phyloP scores from a whole-genome alignment of 2,888 invertebrate species.

The Chloroclystis v-ata region DNA sequence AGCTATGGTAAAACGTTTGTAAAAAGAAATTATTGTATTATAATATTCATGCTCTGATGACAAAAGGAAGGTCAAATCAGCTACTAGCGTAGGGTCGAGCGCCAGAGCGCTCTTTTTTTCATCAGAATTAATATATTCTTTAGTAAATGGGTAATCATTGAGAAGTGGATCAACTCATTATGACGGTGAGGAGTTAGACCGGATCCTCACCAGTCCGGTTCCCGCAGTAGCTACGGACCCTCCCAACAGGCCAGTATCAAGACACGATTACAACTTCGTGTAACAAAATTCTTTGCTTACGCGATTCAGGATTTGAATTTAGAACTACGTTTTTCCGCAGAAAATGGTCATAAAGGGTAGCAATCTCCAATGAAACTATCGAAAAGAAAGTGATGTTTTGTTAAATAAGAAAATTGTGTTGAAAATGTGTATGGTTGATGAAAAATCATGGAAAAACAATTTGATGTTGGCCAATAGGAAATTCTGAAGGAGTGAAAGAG shows the following conservation, averaged over 20 bases:
- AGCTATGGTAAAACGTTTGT: no score
- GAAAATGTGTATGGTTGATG: no score
- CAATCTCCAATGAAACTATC: no score
- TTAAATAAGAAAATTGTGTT: no score
- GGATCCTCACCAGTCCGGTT: constrained; percentile 10
- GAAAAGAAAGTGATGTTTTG: no score
- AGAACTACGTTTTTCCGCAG: no score
- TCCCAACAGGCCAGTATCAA: not conserved
- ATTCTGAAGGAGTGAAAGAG: no score
- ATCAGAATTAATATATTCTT: not conserved
- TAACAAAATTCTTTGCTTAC: not conserved
- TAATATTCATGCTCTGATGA: not conserved
- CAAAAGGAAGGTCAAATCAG: constrained; percentile 1
- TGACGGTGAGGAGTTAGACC: constrained; percentile 8
- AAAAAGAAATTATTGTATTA: no score
- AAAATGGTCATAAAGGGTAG: no score
- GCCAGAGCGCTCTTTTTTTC: no score
- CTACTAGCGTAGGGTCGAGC: not conserved
- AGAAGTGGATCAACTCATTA: constrained; percentile 10
- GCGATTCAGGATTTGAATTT: not conserved
- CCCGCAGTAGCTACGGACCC: constrained; percentile 12
- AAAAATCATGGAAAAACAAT: no score
- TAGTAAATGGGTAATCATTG: constrained; percentile 7
- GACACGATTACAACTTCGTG: not conserved
- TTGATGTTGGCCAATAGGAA: no score